phyloP scores from a whole-genome alignment of 2,113 vertebrate species.

The Cyanocitta stelleri region DNA sequence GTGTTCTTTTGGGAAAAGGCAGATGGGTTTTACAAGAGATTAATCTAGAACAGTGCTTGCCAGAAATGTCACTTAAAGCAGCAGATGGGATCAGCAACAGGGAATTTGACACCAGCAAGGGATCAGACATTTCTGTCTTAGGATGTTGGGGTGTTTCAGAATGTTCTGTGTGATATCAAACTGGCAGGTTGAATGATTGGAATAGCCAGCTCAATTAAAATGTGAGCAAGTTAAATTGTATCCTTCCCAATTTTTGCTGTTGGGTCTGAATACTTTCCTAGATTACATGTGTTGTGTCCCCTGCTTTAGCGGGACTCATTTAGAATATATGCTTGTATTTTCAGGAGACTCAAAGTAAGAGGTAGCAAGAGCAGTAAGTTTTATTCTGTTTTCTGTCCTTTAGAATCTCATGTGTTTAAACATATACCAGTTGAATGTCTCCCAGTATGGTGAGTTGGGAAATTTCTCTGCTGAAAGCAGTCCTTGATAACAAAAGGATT shows the following conservation, averaged over 20 bases:
- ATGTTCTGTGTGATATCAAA: not conserved
- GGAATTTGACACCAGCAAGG: not conserved
- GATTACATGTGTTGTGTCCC: not conserved
- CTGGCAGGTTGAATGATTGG: not conserved
- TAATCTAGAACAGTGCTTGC: not conserved
- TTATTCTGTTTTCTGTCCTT: not conserved
- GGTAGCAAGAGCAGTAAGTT: not conserved
- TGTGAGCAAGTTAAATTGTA: not conserved
- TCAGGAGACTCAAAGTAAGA: not conserved
- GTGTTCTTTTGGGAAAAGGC: not conserved
- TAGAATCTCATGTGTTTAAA: not conserved
- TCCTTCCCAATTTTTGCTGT: not conserved
- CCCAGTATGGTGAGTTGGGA: not conserved
- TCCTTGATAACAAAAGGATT: not conserved
- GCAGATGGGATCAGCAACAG: not conserved
- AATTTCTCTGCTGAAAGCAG: not conserved
- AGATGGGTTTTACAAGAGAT: conserved; percentile 6
- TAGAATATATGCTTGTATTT: not conserved
- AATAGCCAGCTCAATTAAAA: not conserved
- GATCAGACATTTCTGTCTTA: not conserved
- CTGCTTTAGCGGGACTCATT: not conserved
- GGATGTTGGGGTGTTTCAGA: not conserved
- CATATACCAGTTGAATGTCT: not conserved
- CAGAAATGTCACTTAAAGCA: not conserved
- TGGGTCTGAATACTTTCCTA: not conserved